Base-by-base conservation (phyloP, 2,113 vertebrate species). In the Hiodon alosoides region DNA sequence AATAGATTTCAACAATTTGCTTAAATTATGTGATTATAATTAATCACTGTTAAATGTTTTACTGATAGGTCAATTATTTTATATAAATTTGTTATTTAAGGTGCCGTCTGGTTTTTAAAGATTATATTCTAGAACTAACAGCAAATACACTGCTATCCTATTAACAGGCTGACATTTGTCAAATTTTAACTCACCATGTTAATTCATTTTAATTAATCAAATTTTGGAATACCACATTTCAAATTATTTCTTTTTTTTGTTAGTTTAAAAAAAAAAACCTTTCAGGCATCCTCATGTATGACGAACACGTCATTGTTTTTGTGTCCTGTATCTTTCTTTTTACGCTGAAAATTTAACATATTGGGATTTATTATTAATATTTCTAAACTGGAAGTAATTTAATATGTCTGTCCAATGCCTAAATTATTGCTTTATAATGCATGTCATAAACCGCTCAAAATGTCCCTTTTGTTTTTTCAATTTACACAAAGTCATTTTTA, bases 91-190 rank as follows among this genome's bases (percentile, higher is more conserved):
- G 54, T 2, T 58, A 55, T 5, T 74, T 67, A 54, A 67, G 10
- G 10, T 67, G 9, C 7, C 67, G 9, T 8, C 14, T 9, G 52
- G 69, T 57, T 75, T 48, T 75, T 66, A 59, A 5, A 67, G 10
- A 59, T 11, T 5, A 50, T 64, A 64, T 73, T 59, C 58, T 59
- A 51, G 2, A 17, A 67, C 54, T 67, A 68, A 47, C 13, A 11
- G 67, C 61, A 74, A 57, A 31, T 57, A 8, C 64, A 67, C 65
- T 74, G 51, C 31, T 74, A 48, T 67, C 11, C 51, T 75, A 58
- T 48, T 14, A 69, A 3, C 55, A 70, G 54, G 9, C 17, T 65
- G 16, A 7, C 3, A 31, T 66, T 66, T 11, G 31, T 55, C 8
- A 66, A 46, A 46, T 66, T 10, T 60, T 60, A 10, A 72, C 31